phyloP scores from a whole-genome alignment of 2,888 invertebrate species.

The Drosophila mayaguana region DNA sequence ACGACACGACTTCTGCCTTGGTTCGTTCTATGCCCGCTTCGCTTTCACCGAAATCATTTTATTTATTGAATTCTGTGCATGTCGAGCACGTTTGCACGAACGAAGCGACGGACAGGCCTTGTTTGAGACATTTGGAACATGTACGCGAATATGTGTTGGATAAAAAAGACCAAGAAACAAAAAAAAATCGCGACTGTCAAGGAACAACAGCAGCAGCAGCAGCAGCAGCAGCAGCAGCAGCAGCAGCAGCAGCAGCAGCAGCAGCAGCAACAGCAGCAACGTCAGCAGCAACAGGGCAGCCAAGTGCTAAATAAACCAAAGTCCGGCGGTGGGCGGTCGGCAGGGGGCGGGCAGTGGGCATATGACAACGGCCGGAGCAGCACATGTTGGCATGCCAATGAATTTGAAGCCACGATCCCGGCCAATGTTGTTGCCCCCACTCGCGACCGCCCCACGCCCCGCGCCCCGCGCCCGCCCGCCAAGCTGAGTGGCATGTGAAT shows the following conservation, averaged over 20 bases:
- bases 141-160: constrained; percentile 53
- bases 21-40: constrained; percentile 56
- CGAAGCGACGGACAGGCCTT: constrained; percentile 25
- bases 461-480: neutral
- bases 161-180: constrained; percentile 56
- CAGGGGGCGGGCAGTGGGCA: constrained; percentile 16
- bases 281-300: constrained; percentile 16
- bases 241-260: too few relatives aligned
- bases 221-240: constrained; percentile 22
- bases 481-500: constrained; percentile 79
- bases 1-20: constrained; percentile 60
- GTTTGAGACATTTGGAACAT: constrained; percentile 62
- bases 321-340: neutral
- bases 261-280: constrained; percentile 11
- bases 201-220: constrained; percentile 23
- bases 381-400: constrained; percentile 72
- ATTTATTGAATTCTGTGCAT: constrained; percentile 78
- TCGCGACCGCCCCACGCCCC: neutral
- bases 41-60: constrained; percentile 78
- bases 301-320: constrained; percentile 68
- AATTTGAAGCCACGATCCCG: constrained; percentile 58
- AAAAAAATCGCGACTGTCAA: constrained; percentile 58
- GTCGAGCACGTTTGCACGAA: constrained; percentile 78
- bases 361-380: constrained; percentile 57
- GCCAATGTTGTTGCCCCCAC: constrained; percentile 23